Percentiles rank a stretch among this genome's conserved stretches.
Evolutionary conservation across 2,888 invertebrate genomes (phyloP).

Genomic region (Syrphus vitripennis): DNA sequence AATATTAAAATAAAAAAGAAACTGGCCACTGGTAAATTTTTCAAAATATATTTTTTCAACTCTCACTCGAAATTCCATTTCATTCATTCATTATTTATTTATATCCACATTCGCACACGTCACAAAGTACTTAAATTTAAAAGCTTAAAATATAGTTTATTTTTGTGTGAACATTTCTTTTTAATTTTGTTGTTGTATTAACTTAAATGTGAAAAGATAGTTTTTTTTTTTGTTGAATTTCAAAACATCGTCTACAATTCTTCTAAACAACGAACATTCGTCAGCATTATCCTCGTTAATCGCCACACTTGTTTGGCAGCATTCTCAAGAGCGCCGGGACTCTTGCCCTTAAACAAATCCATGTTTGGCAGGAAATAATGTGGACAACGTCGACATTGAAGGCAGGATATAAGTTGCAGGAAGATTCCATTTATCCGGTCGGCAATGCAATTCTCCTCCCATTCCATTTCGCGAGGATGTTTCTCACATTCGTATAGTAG

Average conservation of each 20-base stretch:
- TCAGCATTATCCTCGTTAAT: constrained; percentile 94
- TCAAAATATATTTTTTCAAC: constrained; percentile 24
- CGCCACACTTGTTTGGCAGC: constrained; percentile 97
- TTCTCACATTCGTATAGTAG: constrained; percentile 98
- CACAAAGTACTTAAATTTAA: constrained; percentile 42
- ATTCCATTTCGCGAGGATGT: constrained; percentile 95
- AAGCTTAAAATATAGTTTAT: constrained; percentile 5
- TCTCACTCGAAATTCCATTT: constrained; percentile 31
- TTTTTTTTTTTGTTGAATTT: not conserved
- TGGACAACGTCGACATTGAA: constrained; percentile 96
- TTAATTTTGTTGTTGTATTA: not conserved
- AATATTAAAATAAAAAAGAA: constrained; percentile 24
- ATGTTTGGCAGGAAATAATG: constrained; percentile 97
- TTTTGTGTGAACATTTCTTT: constrained; percentile 25
- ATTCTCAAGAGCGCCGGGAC: constrained; percentile 93
- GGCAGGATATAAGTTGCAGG: constrained; percentile 95
- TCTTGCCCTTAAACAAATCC: constrained; percentile 96
- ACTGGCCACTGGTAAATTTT: constrained; percentile 68
- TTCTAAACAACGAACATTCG: constrained; percentile 94
- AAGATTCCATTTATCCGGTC: constrained; percentile 97
- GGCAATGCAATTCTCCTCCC: constrained; percentile 96
- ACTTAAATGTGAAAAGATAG: constrained; percentile 34
- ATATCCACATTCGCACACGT: not conserved
- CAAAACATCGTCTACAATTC: constrained; percentile 85
- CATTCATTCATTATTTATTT: constrained; percentile 13